Evolutionary conservation across 2,113 vertebrate species (phyloP).

Genomic region (Colinus virginianus): DNA sequence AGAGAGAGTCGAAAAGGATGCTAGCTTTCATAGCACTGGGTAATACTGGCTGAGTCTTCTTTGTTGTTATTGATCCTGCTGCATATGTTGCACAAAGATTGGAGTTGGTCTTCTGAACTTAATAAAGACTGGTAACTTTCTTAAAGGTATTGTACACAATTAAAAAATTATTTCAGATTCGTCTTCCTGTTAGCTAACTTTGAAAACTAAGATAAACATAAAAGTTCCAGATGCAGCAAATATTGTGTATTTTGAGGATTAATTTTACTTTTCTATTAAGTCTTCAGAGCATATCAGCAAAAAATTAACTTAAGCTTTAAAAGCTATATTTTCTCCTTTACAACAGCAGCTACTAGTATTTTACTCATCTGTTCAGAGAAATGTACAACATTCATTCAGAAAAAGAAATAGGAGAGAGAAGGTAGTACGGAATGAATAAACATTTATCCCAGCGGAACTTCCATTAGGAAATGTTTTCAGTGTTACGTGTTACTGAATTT

Average conservation of each 20-base stretch:
- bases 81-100: neutral
- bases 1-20: neutral
- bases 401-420: neutral
- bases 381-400: neutral
- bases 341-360: neutral
- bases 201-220: slow-evolving; percentile 22
- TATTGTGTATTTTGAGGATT: slow-evolving; percentile 52
- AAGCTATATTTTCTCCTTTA: neutral
- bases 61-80: neutral
- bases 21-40: neutral
- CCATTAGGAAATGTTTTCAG: neutral
- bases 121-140: neutral
- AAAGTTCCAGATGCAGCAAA: slow-evolving; percentile 54
- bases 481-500: neutral
- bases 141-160: slow-evolving; percentile 7
- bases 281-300: slow-evolving; percentile 56
- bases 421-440: neutral
- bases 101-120: neutral
- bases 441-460: neutral
- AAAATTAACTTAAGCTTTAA: neutral
- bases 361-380: neutral
- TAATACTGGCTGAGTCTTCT: neutral
- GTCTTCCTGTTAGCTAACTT: slow-evolving; percentile 25
- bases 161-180: slow-evolving; percentile 27
- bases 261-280: slow-evolving; percentile 51